These are phyloP conservation scores for Spea multiplicata DNA, from an alignment of 2,113 vertebrate genomes.

Conservation along the genomic window DNA sequence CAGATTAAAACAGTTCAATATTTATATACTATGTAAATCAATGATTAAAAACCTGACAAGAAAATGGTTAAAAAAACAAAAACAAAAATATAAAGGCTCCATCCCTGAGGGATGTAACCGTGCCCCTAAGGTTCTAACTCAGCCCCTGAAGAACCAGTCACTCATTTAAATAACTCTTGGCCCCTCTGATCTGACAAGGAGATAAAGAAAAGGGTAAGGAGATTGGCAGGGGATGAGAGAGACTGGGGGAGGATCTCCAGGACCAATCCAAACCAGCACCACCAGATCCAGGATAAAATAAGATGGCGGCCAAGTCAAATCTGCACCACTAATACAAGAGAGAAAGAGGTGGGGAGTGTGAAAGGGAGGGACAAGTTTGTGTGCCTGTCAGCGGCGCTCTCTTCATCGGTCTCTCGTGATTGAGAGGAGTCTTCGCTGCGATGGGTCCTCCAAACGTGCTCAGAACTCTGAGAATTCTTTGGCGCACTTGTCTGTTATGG, in stretches of 20 bases:
- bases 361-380: slow-evolving; percentile 38
- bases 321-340: slow-evolving; percentile 44
- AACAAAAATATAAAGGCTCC: slow-evolving; percentile 23
- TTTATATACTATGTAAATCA: slow-evolving; percentile 44
- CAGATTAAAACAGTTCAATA: slow-evolving; percentile 42
- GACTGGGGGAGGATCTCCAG: slow-evolving; percentile 21
- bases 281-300: slow-evolving; percentile 45
- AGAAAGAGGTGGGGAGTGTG: slow-evolving; percentile 35
- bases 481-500: slow-evolving; percentile 86
- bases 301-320: slow-evolving; percentile 41
- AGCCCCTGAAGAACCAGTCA: slow-evolving; percentile 51
- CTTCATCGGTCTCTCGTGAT: slow-evolving; percentile 44
- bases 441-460: slow-evolving; percentile 44
- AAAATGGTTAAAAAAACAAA: slow-evolving; percentile 34
- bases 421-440: slow-evolving; percentile 34
- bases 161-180: slow-evolving; percentile 50
- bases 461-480: slow-evolving; percentile 89
- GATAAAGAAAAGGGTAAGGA: slow-evolving; percentile 31
- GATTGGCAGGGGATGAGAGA: slow-evolving; percentile 21
- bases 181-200: slow-evolving; percentile 39
- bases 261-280: slow-evolving; percentile 49
- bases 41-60: slow-evolving; percentile 40
- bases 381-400: slow-evolving; percentile 39
- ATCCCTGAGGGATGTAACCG: slow-evolving; percentile 37
- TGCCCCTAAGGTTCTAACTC: slow-evolving; percentile 47